Evolutionary conservation across 2,797 vertebrate species (phyloP), one percentile per base, ranked within the genome.

Genomic region (Channallabes apus): DNA sequence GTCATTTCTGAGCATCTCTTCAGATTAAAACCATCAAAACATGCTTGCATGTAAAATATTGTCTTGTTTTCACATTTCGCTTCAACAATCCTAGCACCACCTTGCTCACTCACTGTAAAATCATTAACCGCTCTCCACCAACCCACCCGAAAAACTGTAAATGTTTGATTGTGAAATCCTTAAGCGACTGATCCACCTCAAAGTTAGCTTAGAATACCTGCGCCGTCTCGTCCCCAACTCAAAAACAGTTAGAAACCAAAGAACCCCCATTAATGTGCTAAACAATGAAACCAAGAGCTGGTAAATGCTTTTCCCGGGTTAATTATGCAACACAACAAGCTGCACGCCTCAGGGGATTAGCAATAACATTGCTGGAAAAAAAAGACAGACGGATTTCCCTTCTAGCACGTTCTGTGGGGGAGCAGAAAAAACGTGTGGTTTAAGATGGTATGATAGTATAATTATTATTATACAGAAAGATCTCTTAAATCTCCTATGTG

Each of bases 1-100:
- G 82, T 84, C 85, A 83, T 67, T 87, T 87, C 85, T 83, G 69
- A 77, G 72, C 83, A 73, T 54, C 24, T 69, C 71, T 15, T 77
- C 62, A 65, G 61, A 82, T 77, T 77, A 67, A 73, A 75, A 41
- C 62, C 80, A 72, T 80, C 29, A 38, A 35, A 78, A 24, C 29
- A 38, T 8, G 32, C 32, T n/a, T 1, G 58, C 29, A 32, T 17
- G 12, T 38, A n/a, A 38, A 62, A 79, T 79, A n/a, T 22, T 7
- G 4, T 38, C 22, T 6, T 58, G 22, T 59, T 78, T 24, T 78
- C 61, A 80, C 38, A 79, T 35, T 24, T 27, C 35, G 75, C 54
- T 77, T 59, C 35, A 35, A 58, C 27, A 14, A 29, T 58, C 54
- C 18, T n/a, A 46, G 27, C 75, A 22, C 32, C 35, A 3, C 35